Percentiles rank a stretch among this genome's conserved stretches.
Conservation (phyloP, 2,888 invertebrate genomes). For the Automeris io region DNA sequence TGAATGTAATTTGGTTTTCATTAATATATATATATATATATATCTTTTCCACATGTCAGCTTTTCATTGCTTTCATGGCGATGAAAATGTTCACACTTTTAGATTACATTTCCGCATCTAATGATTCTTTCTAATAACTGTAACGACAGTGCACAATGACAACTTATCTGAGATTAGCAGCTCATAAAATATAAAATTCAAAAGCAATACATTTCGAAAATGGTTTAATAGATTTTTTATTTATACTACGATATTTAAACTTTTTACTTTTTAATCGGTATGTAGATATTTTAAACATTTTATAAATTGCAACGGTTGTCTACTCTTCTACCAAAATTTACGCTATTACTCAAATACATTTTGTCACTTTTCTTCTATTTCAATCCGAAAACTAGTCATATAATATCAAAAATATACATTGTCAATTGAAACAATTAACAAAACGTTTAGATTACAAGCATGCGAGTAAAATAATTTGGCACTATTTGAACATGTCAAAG, state of each 20-base stretch:
- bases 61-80: too few species aligned
- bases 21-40: too few species aligned
- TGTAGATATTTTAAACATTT: constrained; percentile 24
- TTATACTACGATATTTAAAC: constrained; percentile 20
- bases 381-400: constrained; percentile 16
- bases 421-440: constrained; percentile 24
- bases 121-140: background rate
- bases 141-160: background rate
- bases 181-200: background rate
- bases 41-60: too few species aligned
- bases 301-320: constrained; percentile 20
- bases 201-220: constrained; percentile 1
- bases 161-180: background rate
- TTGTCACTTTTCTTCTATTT: constrained; percentile 18
- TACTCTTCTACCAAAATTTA: constrained; percentile 27
- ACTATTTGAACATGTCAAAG: constrained; percentile 42
- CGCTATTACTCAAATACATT: constrained; percentile 26
- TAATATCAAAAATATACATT: constrained; percentile 19
- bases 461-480: constrained; percentile 58
- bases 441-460: constrained; percentile 32
- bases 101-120: too few species aligned
- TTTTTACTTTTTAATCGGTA: constrained; percentile 24
- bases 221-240: constrained; percentile 9
- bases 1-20: too few species aligned
- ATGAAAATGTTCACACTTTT: too few species aligned